Conservation (phyloP, 2,113 vertebrate genomes). For the Zootoca vivipara region DNA sequence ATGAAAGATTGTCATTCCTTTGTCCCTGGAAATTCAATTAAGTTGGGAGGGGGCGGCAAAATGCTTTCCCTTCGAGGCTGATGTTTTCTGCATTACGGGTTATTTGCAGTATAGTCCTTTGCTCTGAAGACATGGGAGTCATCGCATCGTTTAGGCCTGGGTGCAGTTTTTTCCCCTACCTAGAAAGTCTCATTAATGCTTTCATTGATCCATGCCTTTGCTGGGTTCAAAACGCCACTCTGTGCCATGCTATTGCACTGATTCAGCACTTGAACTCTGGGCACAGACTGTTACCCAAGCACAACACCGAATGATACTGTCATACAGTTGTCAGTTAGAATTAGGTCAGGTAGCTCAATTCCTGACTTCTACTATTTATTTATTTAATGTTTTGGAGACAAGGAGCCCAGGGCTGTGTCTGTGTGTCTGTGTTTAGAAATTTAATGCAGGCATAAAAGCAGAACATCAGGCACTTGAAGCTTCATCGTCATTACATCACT, state of each 20-base stretch:
- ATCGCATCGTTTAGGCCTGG: not conserved
- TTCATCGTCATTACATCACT: not conserved
- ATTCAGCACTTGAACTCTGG: conserved; percentile 10
- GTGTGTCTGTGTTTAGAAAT: not conserved
- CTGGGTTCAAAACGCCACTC: not conserved
- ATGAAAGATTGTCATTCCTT: not conserved
- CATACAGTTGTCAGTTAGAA: conserved; percentile 10
- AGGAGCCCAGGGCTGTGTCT: not conserved
- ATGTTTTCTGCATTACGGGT: fast-evolving
- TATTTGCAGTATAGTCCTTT: not conserved
- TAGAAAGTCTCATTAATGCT: conserved; percentile 42
- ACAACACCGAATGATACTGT: not conserved
- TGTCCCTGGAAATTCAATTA: conserved; percentile 31
- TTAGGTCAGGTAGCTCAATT: not conserved
- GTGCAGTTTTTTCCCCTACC: not conserved
- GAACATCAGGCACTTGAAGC: conserved; percentile 15
- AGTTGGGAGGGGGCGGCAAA: not conserved
- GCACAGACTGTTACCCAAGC: not conserved
- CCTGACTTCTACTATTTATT: conserved; percentile 1
- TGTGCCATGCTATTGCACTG: not conserved
- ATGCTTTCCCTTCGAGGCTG: not conserved
- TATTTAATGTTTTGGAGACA: not conserved
- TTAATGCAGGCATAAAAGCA: not conserved
- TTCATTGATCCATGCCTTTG: conserved; percentile 41
- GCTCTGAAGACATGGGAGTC: conserved; percentile 11